phyloP scores from a whole-genome alignment of 2,797 vertebrate species.

The Tapera naevia region DNA sequence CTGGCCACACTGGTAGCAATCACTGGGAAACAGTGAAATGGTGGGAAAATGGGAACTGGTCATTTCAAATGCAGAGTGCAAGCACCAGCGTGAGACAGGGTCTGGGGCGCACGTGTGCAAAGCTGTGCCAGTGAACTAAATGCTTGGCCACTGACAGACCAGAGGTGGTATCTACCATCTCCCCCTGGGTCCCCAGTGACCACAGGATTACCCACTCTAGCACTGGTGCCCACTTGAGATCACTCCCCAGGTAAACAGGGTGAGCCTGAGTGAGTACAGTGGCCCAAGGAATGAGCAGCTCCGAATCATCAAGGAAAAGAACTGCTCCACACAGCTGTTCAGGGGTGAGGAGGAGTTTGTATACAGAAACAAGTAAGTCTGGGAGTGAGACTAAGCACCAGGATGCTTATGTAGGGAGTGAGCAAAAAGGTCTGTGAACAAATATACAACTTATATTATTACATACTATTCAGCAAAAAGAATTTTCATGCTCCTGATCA shows the following conservation, averaged over 20 bases:
- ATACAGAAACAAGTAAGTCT: background rate
- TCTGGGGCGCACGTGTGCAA: rapidly evolving
- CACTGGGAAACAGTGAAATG: background rate
- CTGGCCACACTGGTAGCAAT: background rate
- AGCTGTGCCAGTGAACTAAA: background rate
- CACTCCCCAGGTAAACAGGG: background rate
- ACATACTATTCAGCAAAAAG: background rate
- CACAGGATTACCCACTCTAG: background rate
- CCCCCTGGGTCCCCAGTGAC: background rate
- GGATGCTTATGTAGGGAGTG: background rate
- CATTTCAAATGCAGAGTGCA: background rate
- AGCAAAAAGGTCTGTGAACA: background rate
- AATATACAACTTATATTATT: background rate
- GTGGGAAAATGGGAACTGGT: background rate
- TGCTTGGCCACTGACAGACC: background rate
- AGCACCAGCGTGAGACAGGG: background rate
- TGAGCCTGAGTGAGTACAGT: background rate
- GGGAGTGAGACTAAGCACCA: background rate
- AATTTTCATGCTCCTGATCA: background rate
- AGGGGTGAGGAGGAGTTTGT: background rate
- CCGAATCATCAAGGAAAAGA: background rate
- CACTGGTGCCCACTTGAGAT: background rate
- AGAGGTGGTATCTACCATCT: background rate
- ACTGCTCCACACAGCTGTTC: background rate
- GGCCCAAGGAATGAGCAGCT: background rate